Percentiles rank a stretch among this genome's conserved stretches.
These are phyloP conservation scores for Rhinichthys osculus DNA, from an alignment of 2,797 vertebrate genomes.

Conservation along the genomic window DNA sequence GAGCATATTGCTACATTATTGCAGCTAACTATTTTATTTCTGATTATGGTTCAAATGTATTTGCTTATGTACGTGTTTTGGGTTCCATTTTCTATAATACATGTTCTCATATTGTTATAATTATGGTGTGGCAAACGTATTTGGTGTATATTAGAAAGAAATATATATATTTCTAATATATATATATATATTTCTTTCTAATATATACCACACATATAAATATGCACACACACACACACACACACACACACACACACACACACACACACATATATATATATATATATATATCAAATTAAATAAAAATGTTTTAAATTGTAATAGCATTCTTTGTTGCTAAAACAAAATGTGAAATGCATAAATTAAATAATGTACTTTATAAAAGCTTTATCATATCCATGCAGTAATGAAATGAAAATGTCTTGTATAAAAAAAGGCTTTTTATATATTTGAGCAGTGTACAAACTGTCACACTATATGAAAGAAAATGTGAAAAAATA, in stretches of 20 bases:
- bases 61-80: neutral
- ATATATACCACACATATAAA: too few relatives aligned
- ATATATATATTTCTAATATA: too few relatives aligned
- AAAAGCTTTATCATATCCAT: neutral
- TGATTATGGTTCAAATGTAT: neutral
- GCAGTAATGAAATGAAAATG: neutral
- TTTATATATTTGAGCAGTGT: neutral
- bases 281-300: neutral
- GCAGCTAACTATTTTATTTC: neutral
- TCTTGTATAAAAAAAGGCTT: neutral
- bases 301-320: neutral
- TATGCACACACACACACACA: too few relatives aligned
- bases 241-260: too few relatives aligned
- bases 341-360: neutral
- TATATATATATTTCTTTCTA: too few relatives aligned
- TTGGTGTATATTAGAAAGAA: neutral
- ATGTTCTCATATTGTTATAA: neutral
- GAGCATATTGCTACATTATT: conserved; percentile 2
- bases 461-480: neutral
- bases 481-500: neutral
- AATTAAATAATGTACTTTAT: neutral
- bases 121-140: neutral
- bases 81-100: too few relatives aligned
- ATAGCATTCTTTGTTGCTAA: neutral
- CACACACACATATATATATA: too few relatives aligned